Conservation (phyloP, 2,113 vertebrate species). For the Thymallus thymallus region DNA sequence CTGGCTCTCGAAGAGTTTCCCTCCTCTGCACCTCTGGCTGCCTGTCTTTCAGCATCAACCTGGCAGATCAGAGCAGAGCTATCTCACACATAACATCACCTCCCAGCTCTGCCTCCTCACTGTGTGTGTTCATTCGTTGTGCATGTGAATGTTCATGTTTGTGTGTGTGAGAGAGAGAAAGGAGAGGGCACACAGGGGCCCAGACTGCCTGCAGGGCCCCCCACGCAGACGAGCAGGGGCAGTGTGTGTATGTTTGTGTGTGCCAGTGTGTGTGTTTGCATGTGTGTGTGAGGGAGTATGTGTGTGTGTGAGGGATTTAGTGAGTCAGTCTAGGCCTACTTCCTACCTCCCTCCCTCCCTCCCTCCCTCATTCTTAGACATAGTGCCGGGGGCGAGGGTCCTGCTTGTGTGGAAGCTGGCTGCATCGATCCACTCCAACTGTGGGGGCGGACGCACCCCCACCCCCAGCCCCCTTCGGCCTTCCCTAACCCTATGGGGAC, state of each 20-base stretch:
- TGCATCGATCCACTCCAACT: constrained; percentile 67
- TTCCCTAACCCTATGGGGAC: constrained; percentile 38
- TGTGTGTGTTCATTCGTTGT: too few relatives aligned
- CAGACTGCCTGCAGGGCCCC: constrained; percentile 76
- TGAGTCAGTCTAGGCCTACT: constrained; percentile 61
- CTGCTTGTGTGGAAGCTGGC: constrained; percentile 60
- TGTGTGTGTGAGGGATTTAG: constrained; percentile 52
- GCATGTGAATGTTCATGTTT: not conserved
- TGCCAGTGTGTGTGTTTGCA: not conserved
- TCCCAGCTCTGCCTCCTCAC: too few relatives aligned
- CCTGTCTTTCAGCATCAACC: constrained; percentile 71
- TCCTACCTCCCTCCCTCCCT: constrained; percentile 38
- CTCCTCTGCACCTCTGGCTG: not conserved
- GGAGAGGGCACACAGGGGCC: constrained; percentile 66
- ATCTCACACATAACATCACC: too few relatives aligned
- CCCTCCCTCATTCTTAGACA: constrained; percentile 56
- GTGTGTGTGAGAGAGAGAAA: constrained; percentile 44
- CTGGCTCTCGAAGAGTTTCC: constrained; percentile 61
- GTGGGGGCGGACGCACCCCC: constrained; percentile 56
- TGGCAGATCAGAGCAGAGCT: constrained; percentile 50
- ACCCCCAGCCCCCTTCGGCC: not conserved
- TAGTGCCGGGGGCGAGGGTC: constrained; percentile 52
- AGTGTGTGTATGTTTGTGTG: constrained; percentile 18
- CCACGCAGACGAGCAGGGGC: constrained; percentile 72
- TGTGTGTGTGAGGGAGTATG: not conserved